Percentiles rank a stretch among this genome's conserved stretches.
Conservation (phyloP, 2,888 invertebrate genomes). For the Sycophila texana region DNA sequence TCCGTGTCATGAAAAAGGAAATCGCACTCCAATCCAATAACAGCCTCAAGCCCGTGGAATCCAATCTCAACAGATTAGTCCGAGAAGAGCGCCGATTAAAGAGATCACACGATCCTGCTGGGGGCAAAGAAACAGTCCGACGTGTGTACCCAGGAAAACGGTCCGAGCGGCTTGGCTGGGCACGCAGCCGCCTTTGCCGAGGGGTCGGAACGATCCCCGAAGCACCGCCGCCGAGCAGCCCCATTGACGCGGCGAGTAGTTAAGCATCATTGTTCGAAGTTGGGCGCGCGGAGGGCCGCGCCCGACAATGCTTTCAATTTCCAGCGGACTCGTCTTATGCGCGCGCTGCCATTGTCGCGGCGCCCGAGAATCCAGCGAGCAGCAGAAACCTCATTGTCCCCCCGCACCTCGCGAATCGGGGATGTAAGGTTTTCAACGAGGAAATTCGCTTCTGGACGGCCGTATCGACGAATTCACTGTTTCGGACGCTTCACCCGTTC, state of each 20-base stretch:
- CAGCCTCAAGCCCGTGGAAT: too few relatives aligned
- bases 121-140: too few relatives aligned
- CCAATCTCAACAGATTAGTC: too few relatives aligned
- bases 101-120: too few relatives aligned
- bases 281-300: slow-evolving; percentile 18
- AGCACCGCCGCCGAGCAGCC: slow-evolving; percentile 32
- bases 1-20: too few relatives aligned
- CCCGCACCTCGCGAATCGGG: background rate
- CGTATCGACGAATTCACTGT: slow-evolving; percentile 23
- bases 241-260: slow-evolving; percentile 45
- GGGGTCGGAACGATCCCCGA: background rate
- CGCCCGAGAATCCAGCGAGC: slow-evolving; percentile 13
- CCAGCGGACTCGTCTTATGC: slow-evolving; percentile 22
- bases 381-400: slow-evolving; percentile 28
- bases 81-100: too few relatives aligned
- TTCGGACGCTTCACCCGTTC: background rate
- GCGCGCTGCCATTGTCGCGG: background rate
- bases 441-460: background rate
- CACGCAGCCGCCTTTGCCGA: background rate
- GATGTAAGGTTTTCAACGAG: too few relatives aligned
- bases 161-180: background rate
- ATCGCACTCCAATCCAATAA: too few relatives aligned
- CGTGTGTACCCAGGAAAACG: too few relatives aligned
- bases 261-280: slow-evolving; percentile 47
- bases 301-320: slow-evolving; percentile 49